phyloP scores from a whole-genome alignment of 2,797 vertebrate species.

The Spinibarbus caldwelli region DNA sequence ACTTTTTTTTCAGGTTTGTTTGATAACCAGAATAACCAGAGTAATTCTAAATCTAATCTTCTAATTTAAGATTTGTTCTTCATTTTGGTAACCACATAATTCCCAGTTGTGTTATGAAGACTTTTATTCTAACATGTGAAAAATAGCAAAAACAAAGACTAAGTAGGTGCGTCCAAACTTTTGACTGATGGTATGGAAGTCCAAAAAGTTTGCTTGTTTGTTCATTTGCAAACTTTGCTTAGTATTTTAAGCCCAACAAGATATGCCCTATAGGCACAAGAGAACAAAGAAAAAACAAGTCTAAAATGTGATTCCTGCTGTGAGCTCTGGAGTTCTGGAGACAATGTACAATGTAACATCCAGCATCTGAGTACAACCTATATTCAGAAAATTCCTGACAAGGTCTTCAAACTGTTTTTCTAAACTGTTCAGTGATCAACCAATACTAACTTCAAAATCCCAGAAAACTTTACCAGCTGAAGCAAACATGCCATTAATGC shows the following conservation, averaged over 20 bases:
- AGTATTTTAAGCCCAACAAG: not conserved
- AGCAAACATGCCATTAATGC: not conserved
- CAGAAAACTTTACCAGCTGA: not conserved
- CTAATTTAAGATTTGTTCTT: not conserved
- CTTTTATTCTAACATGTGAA: not conserved
- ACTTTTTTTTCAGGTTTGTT: not conserved
- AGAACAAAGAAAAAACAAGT: not conserved
- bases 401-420: not conserved
- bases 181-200: not conserved
- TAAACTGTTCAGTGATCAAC: no score
- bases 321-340: not conserved
- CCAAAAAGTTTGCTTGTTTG: slow-evolving; percentile 1
- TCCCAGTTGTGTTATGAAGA: not conserved
- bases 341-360: not conserved
- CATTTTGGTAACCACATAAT: not conserved
- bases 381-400: not conserved
- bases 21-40: no score
- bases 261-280: slow-evolving; percentile 1
- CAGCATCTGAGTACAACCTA: not conserved
- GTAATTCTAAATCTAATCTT: no score
- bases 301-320: slow-evolving; percentile 9
- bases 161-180: not conserved
- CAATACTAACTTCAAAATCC: not conserved
- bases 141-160: not conserved
- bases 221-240: not conserved